Evolutionary conservation across 2,113 vertebrate species (phyloP), one percentile per base, ranked within the genome.

Genomic region (Rousettus leschenaultii): DNA sequence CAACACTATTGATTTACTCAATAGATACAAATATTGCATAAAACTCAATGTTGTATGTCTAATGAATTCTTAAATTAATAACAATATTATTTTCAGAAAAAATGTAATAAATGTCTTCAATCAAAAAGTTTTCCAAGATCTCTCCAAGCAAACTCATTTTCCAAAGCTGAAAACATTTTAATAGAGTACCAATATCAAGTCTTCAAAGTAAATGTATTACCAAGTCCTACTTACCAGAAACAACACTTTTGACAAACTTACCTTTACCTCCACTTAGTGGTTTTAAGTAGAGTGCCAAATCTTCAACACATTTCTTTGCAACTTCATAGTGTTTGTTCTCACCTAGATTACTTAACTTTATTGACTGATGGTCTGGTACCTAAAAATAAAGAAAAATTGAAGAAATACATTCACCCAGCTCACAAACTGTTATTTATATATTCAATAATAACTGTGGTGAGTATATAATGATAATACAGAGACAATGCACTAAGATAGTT

Each of bases 211-310:
- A 65, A 91, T 51, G 3, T 91, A 63, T 86, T 82, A 74, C 43
- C 55, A 96, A 95, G 43, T 70, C 21, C 65, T 77, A 78, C 14
- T 87, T 9, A 92, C 30, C 45, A 92, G 35, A 35, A 95, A 93
- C 89, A 93, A 77, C 26, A 53, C 2, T 59, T 21, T 97, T 90
- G 91, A 94, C 2, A 35, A 86, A 98, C 98, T 97, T 98, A 99
- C 99, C 99, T 99, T 99, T 99, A 85, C 99, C 98, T 97, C 99
- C 99, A 94, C 99, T 99, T 97, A 99, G 98, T 7, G 99, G 99
- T 98, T 99, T 99, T 80, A 99, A 98, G 98, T 99, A 99, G 97
- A 99, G 99, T 35, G 99, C 99, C 98, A 99, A 99, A 98, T 99
- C 99, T 97, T 99, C 99, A 97, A 99, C 99, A 66, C 99, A 99